phyloP scores from a whole-genome alignment of 2,113 vertebrate genomes.

The Bos taurus region ARS-UCD2.0 NC_037331.1:31109001-31109500 shows the following conservation, averaged over 20 bases:
- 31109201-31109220: neutral
- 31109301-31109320: neutral
- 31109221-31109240: neutral
- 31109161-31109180: neutral
- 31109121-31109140: neutral
- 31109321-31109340: neutral
- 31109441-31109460: neutral
- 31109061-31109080: neutral
- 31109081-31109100: neutral
- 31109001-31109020: neutral
- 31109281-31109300: neutral
- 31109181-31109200: neutral
- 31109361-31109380: neutral
- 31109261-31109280: neutral
- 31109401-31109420: neutral
- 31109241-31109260: neutral
- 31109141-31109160: neutral
- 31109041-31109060: neutral
- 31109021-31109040: neutral
- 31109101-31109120: neutral
- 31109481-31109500: neutral
- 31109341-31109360: neutral
- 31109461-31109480: neutral
- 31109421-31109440: neutral
- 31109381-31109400: neutral